These are phyloP conservation scores for Nannobrachium achirus DNA, from an alignment of 2,113 vertebrate species.

Conservation along the genomic window DNA sequence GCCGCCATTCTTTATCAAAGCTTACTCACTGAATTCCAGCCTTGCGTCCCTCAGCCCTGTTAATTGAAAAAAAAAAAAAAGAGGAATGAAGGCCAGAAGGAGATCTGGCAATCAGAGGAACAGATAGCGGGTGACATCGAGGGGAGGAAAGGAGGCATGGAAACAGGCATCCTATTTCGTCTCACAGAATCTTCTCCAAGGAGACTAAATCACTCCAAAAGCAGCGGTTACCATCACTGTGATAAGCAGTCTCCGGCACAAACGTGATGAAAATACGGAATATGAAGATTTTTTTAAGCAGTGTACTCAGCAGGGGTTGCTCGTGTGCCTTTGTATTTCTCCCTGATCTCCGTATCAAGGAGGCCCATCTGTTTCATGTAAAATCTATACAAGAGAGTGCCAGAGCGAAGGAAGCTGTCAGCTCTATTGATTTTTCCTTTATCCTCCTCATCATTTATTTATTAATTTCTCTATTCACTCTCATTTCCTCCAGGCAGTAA, in stretches of 20 bases:
- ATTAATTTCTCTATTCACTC: constrained; percentile 56
- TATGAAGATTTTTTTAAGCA: constrained; percentile 7
- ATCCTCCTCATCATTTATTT: constrained; percentile 64
- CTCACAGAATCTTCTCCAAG: constrained; percentile 23
- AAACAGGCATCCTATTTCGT: constrained; percentile 58
- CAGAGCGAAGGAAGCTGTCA: constrained; percentile 41
- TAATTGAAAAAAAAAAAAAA: constrained; percentile 70
- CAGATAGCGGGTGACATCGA: constrained; percentile 45
- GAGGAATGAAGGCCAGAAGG: background rate
- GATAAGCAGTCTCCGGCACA: constrained; percentile 37
- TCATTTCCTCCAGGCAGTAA: constrained; percentile 18
- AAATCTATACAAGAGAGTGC: constrained; percentile 51
- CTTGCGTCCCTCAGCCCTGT: constrained; percentile 40
- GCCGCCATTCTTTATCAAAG: constrained; percentile 28
- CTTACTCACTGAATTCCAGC: constrained; percentile 39
- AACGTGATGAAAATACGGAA: constrained; percentile 39
- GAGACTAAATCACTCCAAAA: constrained; percentile 44
- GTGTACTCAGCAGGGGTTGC: constrained; percentile 24
- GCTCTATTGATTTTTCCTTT: constrained; percentile 65
- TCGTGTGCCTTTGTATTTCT: constrained; percentile 33
- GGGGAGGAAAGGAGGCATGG: constrained; percentile 23
- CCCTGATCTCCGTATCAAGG: constrained; percentile 32
- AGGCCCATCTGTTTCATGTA: constrained; percentile 52
- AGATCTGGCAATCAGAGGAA: constrained; percentile 43
- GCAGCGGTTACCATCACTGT: constrained; percentile 32